Evolutionary conservation across 2,113 vertebrate genomes (phyloP).

Genomic region (Meleagris gallopavo): DNA sequence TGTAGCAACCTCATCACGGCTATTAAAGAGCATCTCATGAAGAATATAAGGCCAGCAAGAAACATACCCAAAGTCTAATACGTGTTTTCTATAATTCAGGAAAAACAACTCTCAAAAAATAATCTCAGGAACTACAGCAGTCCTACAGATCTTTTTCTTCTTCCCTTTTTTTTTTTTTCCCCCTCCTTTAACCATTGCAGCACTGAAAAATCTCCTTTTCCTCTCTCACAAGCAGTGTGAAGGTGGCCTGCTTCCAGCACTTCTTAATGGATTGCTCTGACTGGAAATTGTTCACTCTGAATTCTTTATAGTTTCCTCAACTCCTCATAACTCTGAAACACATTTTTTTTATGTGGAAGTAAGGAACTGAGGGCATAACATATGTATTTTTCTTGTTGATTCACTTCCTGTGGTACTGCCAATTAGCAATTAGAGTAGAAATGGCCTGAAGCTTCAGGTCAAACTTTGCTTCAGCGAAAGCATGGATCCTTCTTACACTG

Average conservation of each 20-base stretch:
- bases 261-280: slow-evolving; percentile 8
- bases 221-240: neutral
- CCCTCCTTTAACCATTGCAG: neutral
- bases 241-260: slow-evolving; percentile 32
- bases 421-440: neutral
- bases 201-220: neutral
- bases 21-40: neutral
- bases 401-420: neutral
- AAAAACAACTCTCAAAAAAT: neutral
- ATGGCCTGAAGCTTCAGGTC: neutral
- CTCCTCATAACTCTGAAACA: neutral
- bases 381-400: neutral
- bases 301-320: neutral
- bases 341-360: slow-evolving; percentile 1
- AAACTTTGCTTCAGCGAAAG: neutral
- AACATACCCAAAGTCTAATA: neutral
- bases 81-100: neutral
- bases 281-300: slow-evolving; percentile 4
- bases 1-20: rapidly evolving
- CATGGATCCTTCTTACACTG: neutral
- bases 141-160: neutral
- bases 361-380: neutral
- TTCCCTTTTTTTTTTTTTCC: neutral
- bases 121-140: neutral
- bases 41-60: neutral